Conservation (phyloP, 2,888 invertebrate species). For the Epistrophella euchroma region DNA sequence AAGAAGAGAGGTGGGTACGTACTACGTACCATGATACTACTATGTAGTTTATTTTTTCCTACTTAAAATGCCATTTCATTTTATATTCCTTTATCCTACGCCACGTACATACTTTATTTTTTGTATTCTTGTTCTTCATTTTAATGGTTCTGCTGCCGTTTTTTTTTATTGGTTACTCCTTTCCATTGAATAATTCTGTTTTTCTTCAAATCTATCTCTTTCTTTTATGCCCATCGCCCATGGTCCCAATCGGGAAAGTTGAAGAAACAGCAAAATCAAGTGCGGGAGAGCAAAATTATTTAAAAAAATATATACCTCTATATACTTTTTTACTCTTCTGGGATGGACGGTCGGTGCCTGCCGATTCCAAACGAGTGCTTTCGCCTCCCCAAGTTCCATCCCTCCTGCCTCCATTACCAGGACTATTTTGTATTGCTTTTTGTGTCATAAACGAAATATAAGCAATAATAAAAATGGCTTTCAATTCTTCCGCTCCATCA, state of each 20-base stretch:
- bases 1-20: constrained; percentile 34
- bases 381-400: neutral
- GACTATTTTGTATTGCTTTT: constrained; percentile 41
- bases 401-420: neutral
- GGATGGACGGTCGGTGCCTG: constrained; percentile 17
- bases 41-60: constrained; percentile 51
- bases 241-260: constrained; percentile 21
- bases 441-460: constrained; percentile 56
- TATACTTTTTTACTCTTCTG: constrained; percentile 17
- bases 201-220: constrained; percentile 51
- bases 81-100: constrained; percentile 44
- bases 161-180: constrained; percentile 11
- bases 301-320: neutral
- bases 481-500: constrained; percentile 52
- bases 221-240: constrained; percentile 30
- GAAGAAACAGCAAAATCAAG: constrained; percentile 19
- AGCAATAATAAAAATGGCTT: constrained; percentile 67
- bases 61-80: constrained; percentile 65
- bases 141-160: constrained; percentile 46
- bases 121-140: constrained; percentile 25
- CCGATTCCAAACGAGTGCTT: neutral
- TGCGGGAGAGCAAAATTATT: neutral
- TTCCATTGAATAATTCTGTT: constrained; percentile 54
- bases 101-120: neutral
- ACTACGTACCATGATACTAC: constrained; percentile 6